Evolutionary conservation across 2,797 vertebrate genomes (phyloP), one percentile per base, ranked within the genome.

Genomic region (Mastacembelus armatus): DNA sequence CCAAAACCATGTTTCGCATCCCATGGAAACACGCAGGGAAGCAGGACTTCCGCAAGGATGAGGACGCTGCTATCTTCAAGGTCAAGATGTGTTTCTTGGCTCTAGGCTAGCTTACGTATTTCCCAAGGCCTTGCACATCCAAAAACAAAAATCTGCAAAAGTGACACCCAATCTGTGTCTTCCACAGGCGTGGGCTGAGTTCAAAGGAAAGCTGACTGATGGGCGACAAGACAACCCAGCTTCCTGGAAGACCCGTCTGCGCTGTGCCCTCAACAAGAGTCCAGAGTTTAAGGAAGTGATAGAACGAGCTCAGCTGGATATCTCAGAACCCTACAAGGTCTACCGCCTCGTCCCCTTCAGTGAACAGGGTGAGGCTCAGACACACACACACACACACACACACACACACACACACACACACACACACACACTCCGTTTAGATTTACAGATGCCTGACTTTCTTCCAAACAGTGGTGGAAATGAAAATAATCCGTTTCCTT

Each of bases 11-110:
- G 94, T 96, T 97, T 86, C 94, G 95, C 14, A 96, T 98, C 72
- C 96, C 96, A 2, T 98, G 96, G 96, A 96, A 97, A 76, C 96
- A 97, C 1, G 96, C 95, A 0, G 95, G 95, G 9, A 97, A 96
- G 63, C 96, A 97, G 65, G 96, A 97, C 85, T 97, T 96, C 86
- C 91, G 96, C 0, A 94, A 94, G 11, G 94, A 97, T 0, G 95
- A 97, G 68, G 96, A 97, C 30, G 96, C 94, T 0, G 95, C 95
- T 27, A 95, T 98, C 69, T 98, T 97, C 78, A 96, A 96, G 95
- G 96, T 93, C 9, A 4, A 1, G 1, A 50, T 14, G 2, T 1
- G 1, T 21, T 12, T 44, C 3, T 29, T 5, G 24, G 1, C 21
- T n/a, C 18, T 3, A 5, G 38, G 33, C 3, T 10, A 26, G 3